These are phyloP conservation scores for Anastrepha obliqua DNA, from an alignment of 1,140 invertebrate species.

Conservation along the genomic window DNA sequence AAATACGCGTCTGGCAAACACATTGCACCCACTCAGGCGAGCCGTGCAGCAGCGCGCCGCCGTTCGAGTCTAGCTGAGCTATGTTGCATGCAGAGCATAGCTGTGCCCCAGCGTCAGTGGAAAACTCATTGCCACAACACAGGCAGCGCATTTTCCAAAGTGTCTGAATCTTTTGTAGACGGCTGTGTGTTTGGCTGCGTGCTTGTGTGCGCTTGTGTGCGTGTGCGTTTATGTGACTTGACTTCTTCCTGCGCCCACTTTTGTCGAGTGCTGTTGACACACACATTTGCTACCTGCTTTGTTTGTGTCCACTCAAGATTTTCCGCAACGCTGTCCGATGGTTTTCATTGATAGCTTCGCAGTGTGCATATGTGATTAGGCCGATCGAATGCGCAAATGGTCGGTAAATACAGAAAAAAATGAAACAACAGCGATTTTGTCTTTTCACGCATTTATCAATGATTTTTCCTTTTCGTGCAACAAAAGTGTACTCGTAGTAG, in stretches of 20 bases:
- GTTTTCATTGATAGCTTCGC: slow-evolving; percentile 47
- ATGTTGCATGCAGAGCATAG: not conserved
- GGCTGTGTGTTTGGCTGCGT: not conserved
- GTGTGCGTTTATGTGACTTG: not conserved
- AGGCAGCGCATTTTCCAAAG: not conserved
- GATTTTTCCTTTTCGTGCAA: slow-evolving; percentile 24
- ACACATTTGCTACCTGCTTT: not conserved
- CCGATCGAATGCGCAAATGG: slow-evolving; percentile 10
- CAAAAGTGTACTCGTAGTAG: not conserved
- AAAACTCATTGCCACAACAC: not conserved
- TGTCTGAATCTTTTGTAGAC: no score
- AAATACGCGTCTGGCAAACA: slow-evolving; percentile 34
- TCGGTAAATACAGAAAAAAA: not conserved
- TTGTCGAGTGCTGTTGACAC: not conserved
- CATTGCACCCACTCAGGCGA: slow-evolving; percentile 27
- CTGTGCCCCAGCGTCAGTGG: not conserved
- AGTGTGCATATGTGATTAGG: slow-evolving; percentile 48
- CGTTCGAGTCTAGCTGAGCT: not conserved
- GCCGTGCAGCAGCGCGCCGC: not conserved
- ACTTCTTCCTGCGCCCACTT: not conserved
- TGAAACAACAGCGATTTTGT: not conserved
- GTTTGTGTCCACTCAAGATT: slow-evolving; percentile 36
- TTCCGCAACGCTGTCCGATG: slow-evolving; percentile 13
- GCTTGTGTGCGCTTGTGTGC: not conserved
- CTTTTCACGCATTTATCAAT: slow-evolving; percentile 24